Evolutionary conservation across 2,113 vertebrate genomes (phyloP).

Genomic region (Podiceps cristatus): DNA sequence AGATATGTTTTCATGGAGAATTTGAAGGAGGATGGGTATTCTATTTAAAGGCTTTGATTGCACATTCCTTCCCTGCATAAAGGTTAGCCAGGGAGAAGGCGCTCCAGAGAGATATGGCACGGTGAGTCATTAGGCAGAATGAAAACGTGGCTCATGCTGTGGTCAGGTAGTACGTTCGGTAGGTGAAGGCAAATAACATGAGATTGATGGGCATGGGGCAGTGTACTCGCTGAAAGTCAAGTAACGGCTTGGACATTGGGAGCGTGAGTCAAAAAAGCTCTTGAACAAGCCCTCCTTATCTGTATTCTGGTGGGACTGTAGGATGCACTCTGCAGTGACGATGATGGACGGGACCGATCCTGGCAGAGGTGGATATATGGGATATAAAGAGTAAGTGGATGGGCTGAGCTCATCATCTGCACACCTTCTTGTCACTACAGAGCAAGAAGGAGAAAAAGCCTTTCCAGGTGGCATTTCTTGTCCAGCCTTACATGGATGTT

Average conservation of each 20-base stretch:
- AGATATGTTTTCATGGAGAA: not conserved
- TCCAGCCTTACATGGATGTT: not conserved
- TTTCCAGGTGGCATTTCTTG: not conserved
- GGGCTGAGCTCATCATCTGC: not conserved
- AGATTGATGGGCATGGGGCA: fast-evolving
- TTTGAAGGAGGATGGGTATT: not conserved
- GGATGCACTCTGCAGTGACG: fast-evolving
- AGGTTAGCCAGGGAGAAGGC: not conserved
- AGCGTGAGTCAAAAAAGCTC: not conserved
- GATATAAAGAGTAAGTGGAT: not conserved
- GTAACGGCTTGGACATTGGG: not conserved
- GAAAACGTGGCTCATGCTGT: not conserved
- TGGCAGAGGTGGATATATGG: not conserved
- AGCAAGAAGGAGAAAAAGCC: not conserved
- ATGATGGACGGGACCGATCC: not conserved
- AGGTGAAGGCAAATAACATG: not conserved
- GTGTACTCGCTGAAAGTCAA: not conserved
- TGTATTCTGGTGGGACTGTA: not conserved
- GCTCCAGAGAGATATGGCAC: not conserved
- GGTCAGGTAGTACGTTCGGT: not conserved
- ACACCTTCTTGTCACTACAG: not conserved
- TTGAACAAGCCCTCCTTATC: not conserved
- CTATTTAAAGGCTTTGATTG: not conserved
- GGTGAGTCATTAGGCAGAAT: not conserved
- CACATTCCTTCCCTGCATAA: not conserved